These are phyloP conservation scores for Lycia hirtaria DNA, from an alignment of 2,888 invertebrate genomes.

Conservation along the genomic window DNA sequence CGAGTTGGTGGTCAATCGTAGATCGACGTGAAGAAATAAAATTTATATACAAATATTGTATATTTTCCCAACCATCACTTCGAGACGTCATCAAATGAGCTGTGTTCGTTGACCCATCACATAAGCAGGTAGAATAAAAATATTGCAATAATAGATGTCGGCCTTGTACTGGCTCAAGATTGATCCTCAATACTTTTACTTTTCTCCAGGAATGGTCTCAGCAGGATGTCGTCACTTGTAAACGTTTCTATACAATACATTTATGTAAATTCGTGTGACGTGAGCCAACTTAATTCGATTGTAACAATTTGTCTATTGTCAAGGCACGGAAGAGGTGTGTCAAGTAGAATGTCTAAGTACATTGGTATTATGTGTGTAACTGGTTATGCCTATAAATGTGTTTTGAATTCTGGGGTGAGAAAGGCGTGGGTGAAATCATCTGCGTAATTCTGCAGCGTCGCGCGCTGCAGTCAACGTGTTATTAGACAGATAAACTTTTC, in stretches of 20 bases:
- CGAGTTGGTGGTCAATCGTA: too few species aligned
- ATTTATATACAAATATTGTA: too few species aligned
- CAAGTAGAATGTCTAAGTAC: conserved; percentile 1
- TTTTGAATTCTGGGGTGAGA: not conserved
- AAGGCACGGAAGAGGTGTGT: conserved; percentile 25
- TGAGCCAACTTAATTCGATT: conserved; percentile 15
- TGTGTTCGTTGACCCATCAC: not conserved
- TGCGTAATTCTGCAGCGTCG: too few species aligned
- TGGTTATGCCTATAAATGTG: not conserved
- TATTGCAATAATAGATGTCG: conserved; percentile 6
- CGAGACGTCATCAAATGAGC: too few species aligned
- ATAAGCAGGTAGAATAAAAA: not conserved
- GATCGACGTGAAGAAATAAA: too few species aligned
- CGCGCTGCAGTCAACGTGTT: too few species aligned
- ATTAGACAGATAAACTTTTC: too few species aligned
- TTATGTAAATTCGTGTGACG: conserved; percentile 27
- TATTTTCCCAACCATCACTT: too few species aligned
- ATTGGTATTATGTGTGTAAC: not conserved
- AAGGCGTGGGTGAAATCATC: too few species aligned
- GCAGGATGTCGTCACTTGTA: conserved; percentile 37
- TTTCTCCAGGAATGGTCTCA: conserved; percentile 15
- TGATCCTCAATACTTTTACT: conserved; percentile 16
- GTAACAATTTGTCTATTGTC: conserved; percentile 16
- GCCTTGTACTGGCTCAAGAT: not conserved
- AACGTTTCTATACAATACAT: conserved; percentile 15